Evolutionary conservation across 2,113 vertebrate species (phyloP).

Genomic region (Megaleporinus macrocephalus): DNA sequence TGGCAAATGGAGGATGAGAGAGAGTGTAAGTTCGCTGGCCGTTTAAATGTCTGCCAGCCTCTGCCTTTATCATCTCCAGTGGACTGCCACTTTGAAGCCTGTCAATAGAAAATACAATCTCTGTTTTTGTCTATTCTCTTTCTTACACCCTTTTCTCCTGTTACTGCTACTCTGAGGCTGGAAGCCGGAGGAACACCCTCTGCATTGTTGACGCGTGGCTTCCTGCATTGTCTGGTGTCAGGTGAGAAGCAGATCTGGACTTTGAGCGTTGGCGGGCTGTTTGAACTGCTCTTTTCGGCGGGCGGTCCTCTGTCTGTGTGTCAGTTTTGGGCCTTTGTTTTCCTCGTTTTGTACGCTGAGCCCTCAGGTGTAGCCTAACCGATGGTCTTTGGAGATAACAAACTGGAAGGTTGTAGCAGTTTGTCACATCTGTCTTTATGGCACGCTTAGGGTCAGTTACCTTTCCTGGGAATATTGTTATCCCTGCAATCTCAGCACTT

Average conservation of each 20-base stretch:
- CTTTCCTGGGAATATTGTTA: background rate
- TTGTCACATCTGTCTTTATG: constrained; percentile 16
- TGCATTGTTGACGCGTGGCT: constrained; percentile 21
- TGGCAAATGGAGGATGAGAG: constrained; percentile 36
- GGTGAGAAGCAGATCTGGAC: background rate
- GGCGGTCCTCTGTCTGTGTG: constrained; percentile 43
- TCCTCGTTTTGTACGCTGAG: constrained; percentile 27
- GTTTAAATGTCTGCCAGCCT: background rate
- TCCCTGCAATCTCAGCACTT: background rate
- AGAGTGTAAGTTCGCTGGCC: constrained; percentile 1
- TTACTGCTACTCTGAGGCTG: constrained; percentile 13
- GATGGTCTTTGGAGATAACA: constrained; percentile 1
- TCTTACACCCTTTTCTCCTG: background rate
- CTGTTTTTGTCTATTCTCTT: background rate
- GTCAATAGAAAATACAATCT: constrained; percentile 6
- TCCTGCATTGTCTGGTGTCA: constrained; percentile 36
- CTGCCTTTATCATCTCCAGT: constrained; percentile 15
- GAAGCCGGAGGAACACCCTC: constrained; percentile 32
- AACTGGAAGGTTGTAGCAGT: constrained; percentile 2
- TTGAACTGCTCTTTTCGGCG: constrained; percentile 16
- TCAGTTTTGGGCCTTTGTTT: background rate
- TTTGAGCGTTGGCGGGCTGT: constrained; percentile 22
- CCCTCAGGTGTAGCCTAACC: constrained; percentile 5
- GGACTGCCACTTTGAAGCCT: constrained; percentile 37
- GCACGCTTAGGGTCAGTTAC: background rate